Base-by-base conservation (phyloP, 1,140 invertebrate species). In the Pteromalus puparum region DNA sequence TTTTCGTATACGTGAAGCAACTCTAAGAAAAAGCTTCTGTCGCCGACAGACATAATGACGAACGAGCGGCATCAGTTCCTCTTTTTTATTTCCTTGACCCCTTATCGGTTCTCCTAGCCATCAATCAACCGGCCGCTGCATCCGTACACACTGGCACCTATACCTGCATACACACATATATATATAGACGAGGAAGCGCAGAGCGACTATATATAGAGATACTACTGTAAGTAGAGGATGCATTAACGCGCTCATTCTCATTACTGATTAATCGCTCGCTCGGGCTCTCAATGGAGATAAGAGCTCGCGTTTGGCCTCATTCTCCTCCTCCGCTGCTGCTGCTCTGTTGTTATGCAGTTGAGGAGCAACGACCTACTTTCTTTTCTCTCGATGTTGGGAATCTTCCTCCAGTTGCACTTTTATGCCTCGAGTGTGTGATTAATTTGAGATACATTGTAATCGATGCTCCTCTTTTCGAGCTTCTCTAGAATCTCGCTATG, bases 201-300 rank as follows among this genome's bases (percentile, higher is more conserved):
- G 5, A 34, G 13, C 1, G 10, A 18, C 3, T 7, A 30, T 38
- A 48, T 10, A 48, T 3, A 26, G 2, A 12, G n/a, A 12, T 1
- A 2, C 0, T 76, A 48, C n/a, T 26, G 3, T 24, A 0, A 6
- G 7, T 5, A 76, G 28, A 76, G 24, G 42, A 38, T 53, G 42
- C 68, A 73, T 81, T 53, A n/a, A 81, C 42, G 15, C 53, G 21
- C 34, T 73, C 10, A 81, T 73, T 81, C 72, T 81, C 42, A 42
- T 81, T 73, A 21, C 42, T 81, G 38, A 73, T 80, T 73, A 73
- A 81, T 81, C 26, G 42, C n/a, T 13, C n/a, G 28, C 38, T 28
- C 67, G n/a, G 21, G 34, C 34, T 9, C 30, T 38, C 24, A 79
- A 42, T 68, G 48, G 24, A 68, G 77, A 79, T 42, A 79, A 79